These are phyloP conservation scores for Palythoa caribaeorum DNA, from an alignment of 92 coral and sea anemone species.

Conservation along the genomic window DNA sequence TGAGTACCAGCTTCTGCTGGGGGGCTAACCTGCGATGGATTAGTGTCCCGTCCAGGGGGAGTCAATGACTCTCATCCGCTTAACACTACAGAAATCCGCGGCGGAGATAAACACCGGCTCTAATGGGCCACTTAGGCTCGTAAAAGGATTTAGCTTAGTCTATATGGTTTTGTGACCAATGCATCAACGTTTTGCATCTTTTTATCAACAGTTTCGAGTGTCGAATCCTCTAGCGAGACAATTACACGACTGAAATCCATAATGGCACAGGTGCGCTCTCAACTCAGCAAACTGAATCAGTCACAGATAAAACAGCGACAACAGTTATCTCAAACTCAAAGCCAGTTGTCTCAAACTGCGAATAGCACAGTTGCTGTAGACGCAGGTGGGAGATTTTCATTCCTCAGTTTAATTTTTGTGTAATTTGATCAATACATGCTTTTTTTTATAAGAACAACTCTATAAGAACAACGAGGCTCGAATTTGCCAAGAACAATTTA, in stretches of 20 bases:
- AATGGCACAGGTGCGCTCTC: slow-evolving; percentile 68
- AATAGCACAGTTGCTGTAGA: not conserved
- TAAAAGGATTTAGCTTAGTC: no score
- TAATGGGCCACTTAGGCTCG: no score
- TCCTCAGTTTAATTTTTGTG: not conserved
- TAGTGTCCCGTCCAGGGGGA: no score
- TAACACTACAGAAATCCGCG: no score
- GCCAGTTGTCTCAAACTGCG: slow-evolving; percentile 6
- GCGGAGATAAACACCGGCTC: no score
- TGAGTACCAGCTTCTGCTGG: no score
- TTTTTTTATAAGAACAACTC: no score
- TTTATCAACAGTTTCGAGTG: not conserved
- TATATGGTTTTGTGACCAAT: not conserved
- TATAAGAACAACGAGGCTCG: no score
- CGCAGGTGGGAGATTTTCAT: not conserved
- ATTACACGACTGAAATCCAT: slow-evolving; percentile 51
- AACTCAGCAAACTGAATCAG: slow-evolving; percentile 60
- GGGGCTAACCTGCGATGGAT: no score
- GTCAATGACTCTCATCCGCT: no score
- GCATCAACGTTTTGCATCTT: not conserved
- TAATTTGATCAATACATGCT: not conserved
- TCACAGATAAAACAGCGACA: slow-evolving; percentile 64
- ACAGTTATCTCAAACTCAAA: slow-evolving; percentile 29
- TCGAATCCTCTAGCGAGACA: slow-evolving; percentile 33
- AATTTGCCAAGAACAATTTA: no score